Evolutionary conservation across 2,797 vertebrate species (phyloP), one percentile per base, ranked within the genome.

Genomic region (Tapera naevia): DNA sequence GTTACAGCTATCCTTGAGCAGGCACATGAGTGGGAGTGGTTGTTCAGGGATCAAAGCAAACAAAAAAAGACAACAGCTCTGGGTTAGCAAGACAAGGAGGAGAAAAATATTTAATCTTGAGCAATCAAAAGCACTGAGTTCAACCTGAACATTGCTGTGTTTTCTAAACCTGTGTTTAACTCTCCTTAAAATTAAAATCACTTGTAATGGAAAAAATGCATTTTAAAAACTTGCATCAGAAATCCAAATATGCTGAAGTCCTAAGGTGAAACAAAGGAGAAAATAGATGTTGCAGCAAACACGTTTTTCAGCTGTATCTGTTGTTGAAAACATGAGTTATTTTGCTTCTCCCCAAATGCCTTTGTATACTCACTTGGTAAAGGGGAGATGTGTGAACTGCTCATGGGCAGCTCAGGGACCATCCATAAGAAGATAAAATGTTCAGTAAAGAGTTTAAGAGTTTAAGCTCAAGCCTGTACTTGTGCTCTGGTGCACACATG

Each of bases 81-180:
- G 69, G 39, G n/a, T 78, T 72, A 71, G 81, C 33, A 74, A 89
- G 57, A 25, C 5, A 5, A 50, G 28, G 72, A 88, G 57, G 32
- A 83, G 60, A 88, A 81, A 92, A 94, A 58, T 86, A 90, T 81
- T 92, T 90, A 18, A 86, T 84, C 80, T 94, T 96, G 83, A 86
- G 89, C 83, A 94, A 96, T 72, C 66, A 45, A 58, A 90, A 91
- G 50, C 46, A 89, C 64, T 88, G 57, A 0, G 8, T 75, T 91
- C 92, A 86, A 90, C 80, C 70, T 91, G 91, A 91, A 81, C 67
- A 45, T 51, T 70, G 46, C 51, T 66, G n/a, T 53, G 32, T 90
- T 90, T 90, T 83, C 62, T 84, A 89, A 92, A 28, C 69, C 58
- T 88, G 1, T 79, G 74, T 65, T 94, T 94, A 91, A 84, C 58